Evolutionary conservation across 2,113 vertebrate genomes (phyloP).

Genomic region (Indicator maculatus): DNA sequence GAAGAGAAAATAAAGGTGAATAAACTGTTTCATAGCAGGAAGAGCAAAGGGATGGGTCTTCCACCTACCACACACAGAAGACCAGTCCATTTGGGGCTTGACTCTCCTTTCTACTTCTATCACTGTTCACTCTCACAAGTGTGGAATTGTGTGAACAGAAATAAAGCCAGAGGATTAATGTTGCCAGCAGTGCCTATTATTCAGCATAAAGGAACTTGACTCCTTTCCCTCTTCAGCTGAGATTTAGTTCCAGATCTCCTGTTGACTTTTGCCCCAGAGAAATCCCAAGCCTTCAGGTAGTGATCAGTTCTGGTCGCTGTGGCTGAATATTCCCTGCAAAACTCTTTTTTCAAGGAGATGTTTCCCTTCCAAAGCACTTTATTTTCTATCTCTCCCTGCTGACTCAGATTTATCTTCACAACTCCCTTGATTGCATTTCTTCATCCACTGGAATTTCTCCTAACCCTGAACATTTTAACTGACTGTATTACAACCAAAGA

Average conservation of each 20-base stretch:
- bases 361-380: not conserved
- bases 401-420: not conserved
- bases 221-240: not conserved
- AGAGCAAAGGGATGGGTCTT: not conserved
- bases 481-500: not conserved
- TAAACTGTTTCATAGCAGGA: not conserved
- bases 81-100: rapidly evolving
- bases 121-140: not conserved
- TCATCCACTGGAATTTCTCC: not conserved
- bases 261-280: not conserved
- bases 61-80: not conserved
- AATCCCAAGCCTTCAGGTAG: not conserved
- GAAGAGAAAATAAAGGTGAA: not conserved
- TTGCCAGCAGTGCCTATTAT: not conserved
- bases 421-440: not conserved
- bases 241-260: not conserved
- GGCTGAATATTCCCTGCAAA: not conserved
- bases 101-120: not conserved
- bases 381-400: not conserved
- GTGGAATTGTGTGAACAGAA: not conserved
- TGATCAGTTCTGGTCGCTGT: not conserved
- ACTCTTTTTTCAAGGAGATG: not conserved
- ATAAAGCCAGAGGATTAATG: not conserved
- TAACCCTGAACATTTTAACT: not conserved
- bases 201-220: not conserved